A percentile compares a stretch with the other conserved stretches of the same genome.
Conservation (phyloP, 2,113 vertebrate species). For the Petrocephalus microphthalmus region DNA sequence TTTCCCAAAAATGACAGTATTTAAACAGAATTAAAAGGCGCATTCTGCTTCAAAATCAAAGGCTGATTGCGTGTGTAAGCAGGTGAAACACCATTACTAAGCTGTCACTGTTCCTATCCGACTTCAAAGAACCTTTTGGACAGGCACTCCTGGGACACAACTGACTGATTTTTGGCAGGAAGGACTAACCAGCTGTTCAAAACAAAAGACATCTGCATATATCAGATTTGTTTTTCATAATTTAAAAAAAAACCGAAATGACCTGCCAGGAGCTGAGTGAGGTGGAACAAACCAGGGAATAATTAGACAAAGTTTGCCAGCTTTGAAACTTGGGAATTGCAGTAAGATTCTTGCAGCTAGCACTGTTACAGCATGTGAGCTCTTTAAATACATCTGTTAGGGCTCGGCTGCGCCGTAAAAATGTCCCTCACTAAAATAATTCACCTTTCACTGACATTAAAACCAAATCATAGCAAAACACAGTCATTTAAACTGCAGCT, state of each 20-base stretch:
- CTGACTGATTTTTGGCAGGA: conserved; percentile 97
- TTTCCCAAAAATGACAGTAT: not conserved
- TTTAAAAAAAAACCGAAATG: conserved; percentile 91
- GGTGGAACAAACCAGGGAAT: conserved; percentile 77
- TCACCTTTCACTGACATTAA: not conserved
- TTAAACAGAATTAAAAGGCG: not conserved
- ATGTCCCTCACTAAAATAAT: not conserved
- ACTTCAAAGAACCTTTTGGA: conserved; percentile 72
- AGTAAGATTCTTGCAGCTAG: conserved; percentile 55
- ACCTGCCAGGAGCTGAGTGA: conserved; percentile 79
- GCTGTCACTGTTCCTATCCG: conserved; percentile 54
- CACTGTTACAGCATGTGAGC: conserved; percentile 18
- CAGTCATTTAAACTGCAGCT: not conserved
- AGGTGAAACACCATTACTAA: conserved; percentile 26
- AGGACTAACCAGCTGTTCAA: conserved; percentile 95
- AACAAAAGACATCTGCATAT: conserved; percentile 99
- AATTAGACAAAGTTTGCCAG: conserved; percentile 98
- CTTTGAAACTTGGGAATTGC: conserved; percentile 84
- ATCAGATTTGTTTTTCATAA: conserved; percentile 99
- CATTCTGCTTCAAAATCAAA: not conserved
- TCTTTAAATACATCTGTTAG: not conserved
- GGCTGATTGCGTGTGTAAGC: not conserved
- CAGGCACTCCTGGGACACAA: conserved; percentile 67
- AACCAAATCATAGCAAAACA: not conserved
- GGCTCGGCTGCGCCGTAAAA: not conserved